Conservation (phyloP, 2,797 vertebrate species). For the Leptodactylus fallax region DNA sequence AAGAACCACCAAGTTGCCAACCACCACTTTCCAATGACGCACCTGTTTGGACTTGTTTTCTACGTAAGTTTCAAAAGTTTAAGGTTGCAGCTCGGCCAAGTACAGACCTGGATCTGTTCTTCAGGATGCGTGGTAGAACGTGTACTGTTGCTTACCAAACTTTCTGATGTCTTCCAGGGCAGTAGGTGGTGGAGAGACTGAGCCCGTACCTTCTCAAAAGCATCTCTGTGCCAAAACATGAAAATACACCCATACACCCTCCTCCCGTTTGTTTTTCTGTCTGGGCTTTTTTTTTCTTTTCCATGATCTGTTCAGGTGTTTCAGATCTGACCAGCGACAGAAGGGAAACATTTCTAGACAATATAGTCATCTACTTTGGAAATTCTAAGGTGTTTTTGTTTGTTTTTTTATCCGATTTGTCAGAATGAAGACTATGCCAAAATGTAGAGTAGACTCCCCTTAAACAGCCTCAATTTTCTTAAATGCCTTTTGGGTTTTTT, state of each 20-base stretch:
- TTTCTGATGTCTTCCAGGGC: neutral
- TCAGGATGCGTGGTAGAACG: neutral
- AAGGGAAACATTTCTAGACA: too few species aligned
- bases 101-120: neutral
- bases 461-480: too few species aligned
- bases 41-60: slow-evolving; percentile 21
- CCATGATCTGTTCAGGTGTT: neutral
- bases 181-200: too few species aligned
- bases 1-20: neutral
- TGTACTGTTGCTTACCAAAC: too few species aligned
- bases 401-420: too few species aligned
- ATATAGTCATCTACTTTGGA: too few species aligned
- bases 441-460: too few species aligned
- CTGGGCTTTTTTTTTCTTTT: neutral
- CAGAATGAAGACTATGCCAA: too few species aligned
- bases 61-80: neutral
- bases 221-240: neutral
- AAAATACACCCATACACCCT: neutral
- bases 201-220: neutral
- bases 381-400: too few species aligned
- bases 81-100: neutral
- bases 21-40: neutral
- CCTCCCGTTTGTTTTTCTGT: slow-evolving; percentile 10
- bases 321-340: too few species aligned
- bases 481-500: too few species aligned